phyloP scores from a whole-genome alignment of 1,140 invertebrate species.

The Ceratoteleas bidentatus region DNA sequence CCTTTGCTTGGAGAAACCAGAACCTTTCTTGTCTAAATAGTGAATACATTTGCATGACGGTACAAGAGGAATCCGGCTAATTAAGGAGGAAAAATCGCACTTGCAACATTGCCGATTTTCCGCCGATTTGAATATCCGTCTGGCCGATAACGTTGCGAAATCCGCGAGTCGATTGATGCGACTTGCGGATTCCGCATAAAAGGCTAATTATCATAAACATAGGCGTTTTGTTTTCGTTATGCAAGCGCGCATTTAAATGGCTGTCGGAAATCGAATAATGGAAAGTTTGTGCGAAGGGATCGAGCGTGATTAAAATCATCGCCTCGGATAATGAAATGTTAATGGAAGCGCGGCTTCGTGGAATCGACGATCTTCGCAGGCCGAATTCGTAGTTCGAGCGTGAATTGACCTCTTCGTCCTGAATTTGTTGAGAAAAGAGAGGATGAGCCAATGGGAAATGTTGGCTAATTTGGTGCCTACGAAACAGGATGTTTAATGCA shows the following conservation, averaged over 20 bases:
- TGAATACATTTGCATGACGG: too few relatives aligned
- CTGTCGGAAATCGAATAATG: conserved; percentile 48
- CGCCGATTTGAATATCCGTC: neutral
- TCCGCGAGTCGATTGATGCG: conserved; percentile 13
- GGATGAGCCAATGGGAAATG: too few relatives aligned
- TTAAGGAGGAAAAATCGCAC: too few relatives aligned
- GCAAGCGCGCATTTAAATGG: conserved; percentile 40
- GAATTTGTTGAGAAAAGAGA: too few relatives aligned
- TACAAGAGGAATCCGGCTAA: too few relatives aligned
- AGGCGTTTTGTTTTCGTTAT: conserved; percentile 35
- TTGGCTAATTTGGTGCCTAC: too few relatives aligned
- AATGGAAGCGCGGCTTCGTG: conserved; percentile 30
- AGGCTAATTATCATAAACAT: conserved; percentile 33
- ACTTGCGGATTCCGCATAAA: conserved; percentile 24
- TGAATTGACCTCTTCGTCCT: too few relatives aligned
- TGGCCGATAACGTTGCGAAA: conserved; percentile 26
- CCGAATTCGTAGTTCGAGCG: too few relatives aligned
- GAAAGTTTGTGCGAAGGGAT: conserved; percentile 51
- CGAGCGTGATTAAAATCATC: conserved; percentile 42
- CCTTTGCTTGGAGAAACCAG: too few relatives aligned
- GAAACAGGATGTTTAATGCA: too few relatives aligned
- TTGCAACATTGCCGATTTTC: neutral
- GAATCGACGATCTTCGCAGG: conserved; percentile 2
- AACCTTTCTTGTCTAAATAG: too few relatives aligned
- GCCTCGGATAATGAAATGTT: conserved; percentile 41